phyloP scores from a whole-genome alignment of 2,888 invertebrate species.

The Pyrrhia umbra region DNA sequence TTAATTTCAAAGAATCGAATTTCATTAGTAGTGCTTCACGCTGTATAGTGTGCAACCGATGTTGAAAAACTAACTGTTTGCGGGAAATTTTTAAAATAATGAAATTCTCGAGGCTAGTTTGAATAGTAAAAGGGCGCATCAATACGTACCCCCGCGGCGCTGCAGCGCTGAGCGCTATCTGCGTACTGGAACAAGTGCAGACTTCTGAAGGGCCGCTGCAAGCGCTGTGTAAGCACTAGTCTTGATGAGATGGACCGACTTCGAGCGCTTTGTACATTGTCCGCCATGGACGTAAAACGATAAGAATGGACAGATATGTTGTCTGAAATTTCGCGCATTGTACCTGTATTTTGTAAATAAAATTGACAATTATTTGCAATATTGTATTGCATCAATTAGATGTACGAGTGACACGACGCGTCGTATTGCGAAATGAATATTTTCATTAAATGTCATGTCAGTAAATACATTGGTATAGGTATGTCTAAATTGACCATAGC shows the following conservation, averaged over 20 bases:
- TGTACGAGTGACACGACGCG: not conserved
- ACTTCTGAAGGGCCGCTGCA: constrained; percentile 29
- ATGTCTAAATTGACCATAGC: no score
- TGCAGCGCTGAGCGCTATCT: constrained; percentile 12
- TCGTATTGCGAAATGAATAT: no score
- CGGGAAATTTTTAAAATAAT: constrained; percentile 42
- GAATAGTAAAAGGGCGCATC: constrained; percentile 44
- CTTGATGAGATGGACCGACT: constrained; percentile 52
- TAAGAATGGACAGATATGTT: constrained; percentile 27
- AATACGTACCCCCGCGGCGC: constrained; percentile 18
- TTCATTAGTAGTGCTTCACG: not conserved
- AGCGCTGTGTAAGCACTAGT: constrained; percentile 57
- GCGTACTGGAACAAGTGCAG: constrained; percentile 24
- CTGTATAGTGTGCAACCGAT: not conserved
- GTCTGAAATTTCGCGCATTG: not conserved
- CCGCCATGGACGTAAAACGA: constrained; percentile 26
- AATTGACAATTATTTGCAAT: constrained; percentile 13
- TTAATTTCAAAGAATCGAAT: not conserved
- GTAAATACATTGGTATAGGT: no score
- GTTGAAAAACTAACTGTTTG: constrained; percentile 26
- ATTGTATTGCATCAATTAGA: constrained; percentile 2
- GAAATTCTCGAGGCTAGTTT: constrained; percentile 25
- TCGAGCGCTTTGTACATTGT: constrained; percentile 62
- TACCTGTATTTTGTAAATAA: constrained; percentile 11
- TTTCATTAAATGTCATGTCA: no score